Evolutionary conservation across 2,113 vertebrate genomes (phyloP).

Genomic region (Lagopus leucura): DNA sequence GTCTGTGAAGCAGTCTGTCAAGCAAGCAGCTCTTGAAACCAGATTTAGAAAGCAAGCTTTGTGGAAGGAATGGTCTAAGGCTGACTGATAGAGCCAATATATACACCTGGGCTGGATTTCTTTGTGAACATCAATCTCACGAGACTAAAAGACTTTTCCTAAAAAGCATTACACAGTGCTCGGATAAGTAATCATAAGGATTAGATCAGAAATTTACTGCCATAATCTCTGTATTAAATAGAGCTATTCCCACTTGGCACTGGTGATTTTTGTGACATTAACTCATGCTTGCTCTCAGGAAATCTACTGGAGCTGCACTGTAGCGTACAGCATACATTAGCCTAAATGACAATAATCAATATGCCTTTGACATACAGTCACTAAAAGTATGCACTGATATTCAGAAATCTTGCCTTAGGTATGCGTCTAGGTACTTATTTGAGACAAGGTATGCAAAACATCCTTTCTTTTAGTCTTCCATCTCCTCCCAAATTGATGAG

Average conservation of each 20-base stretch:
- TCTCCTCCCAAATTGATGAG: neutral
- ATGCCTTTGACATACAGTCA: neutral
- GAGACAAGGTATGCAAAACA: neutral
- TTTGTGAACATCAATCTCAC: neutral
- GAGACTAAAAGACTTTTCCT: slow-evolving; percentile 20
- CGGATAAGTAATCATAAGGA: neutral
- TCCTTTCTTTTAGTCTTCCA: neutral
- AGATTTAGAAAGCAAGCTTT: slow-evolving; percentile 8
- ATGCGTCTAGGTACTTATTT: neutral
- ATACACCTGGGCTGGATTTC: neutral
- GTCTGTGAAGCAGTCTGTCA: neutral
- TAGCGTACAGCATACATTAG: neutral
- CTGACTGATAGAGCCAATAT: slow-evolving; percentile 24
- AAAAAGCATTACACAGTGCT: neutral
- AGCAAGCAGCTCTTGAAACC: slow-evolving; percentile 25
- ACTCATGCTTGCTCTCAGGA: neutral
- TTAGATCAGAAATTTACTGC: neutral
- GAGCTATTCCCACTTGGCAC: neutral
- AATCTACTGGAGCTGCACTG: neutral
- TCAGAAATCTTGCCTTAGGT: neutral
- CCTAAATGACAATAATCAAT: neutral
- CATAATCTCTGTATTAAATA: neutral
- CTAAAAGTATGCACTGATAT: neutral
- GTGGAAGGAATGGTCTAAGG: neutral
- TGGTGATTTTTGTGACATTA: neutral